phyloP scores from a whole-genome alignment of 2,113 vertebrate genomes.

The Tympanuchus pallidicinctus region DNA sequence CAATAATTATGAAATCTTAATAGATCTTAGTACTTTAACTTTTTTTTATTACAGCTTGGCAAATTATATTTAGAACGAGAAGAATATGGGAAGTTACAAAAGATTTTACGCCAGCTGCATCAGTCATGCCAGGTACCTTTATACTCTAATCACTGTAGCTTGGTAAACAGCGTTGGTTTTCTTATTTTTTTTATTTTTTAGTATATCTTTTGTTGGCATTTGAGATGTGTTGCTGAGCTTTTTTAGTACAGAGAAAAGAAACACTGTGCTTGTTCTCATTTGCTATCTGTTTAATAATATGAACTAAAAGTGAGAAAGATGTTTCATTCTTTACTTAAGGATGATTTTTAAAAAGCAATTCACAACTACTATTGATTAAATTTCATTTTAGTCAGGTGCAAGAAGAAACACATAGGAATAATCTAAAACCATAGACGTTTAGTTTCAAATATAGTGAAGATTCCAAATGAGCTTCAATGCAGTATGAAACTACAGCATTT shows the following conservation, averaged over 20 bases:
- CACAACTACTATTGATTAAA: not conserved
- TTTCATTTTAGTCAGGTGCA: not conserved
- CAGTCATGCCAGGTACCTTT: slow-evolving; percentile 95
- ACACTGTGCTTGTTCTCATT: not conserved
- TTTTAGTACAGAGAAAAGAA: not conserved
- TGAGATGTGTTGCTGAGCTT: not conserved
- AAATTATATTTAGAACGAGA: slow-evolving; percentile 98
- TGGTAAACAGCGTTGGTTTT: not conserved
- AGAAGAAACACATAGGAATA: not conserved
- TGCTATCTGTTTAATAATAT: not conserved
- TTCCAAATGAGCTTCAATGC: not conserved
- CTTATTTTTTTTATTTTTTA: not conserved
- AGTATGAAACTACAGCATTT: not conserved
- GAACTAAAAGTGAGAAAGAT: not conserved
- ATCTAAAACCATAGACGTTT: not conserved
- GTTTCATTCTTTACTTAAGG: not conserved
- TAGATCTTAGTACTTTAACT: slow-evolving; percentile 37
- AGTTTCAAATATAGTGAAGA: not conserved
- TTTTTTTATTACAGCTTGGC: slow-evolving; percentile 86
- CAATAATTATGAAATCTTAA: not conserved
- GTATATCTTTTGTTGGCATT: not conserved
- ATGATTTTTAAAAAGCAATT: not conserved
- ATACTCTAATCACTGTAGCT: not conserved
- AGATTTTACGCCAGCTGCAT: slow-evolving; percentile 97
- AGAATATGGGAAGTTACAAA: slow-evolving; percentile 97